Conservation (phyloP, 2,797 vertebrate species). For the Spinus pinus region DNA sequence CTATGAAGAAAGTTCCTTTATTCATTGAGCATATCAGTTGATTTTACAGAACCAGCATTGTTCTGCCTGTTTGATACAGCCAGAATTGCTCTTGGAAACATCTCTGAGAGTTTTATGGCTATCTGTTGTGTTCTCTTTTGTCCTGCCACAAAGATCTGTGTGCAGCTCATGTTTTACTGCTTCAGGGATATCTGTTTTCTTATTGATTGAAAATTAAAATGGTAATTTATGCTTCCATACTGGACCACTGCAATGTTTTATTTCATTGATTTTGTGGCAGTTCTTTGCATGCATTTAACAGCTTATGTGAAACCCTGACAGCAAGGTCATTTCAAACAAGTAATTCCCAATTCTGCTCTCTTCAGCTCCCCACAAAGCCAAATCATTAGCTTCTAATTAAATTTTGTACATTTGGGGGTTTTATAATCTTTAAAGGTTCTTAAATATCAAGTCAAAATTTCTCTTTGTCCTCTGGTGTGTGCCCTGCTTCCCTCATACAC, state of each 20-base stretch:
- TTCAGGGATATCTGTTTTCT: conserved; percentile 1
- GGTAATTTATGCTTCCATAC: conserved; percentile 46
- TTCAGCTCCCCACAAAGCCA: neutral
- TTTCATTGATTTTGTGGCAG: conserved; percentile 53
- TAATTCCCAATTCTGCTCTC: neutral
- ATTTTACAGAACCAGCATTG: neutral
- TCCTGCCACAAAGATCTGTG: neutral
- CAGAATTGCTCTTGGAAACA: neutral
- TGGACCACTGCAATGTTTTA: conserved; percentile 16
- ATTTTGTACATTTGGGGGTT: neutral
- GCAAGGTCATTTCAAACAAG: conserved; percentile 50
- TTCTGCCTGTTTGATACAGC: neutral
- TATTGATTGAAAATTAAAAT: conserved; percentile 58
- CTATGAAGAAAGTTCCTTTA: neutral
- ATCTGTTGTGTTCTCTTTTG: neutral
- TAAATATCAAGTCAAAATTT: conserved; percentile 6
- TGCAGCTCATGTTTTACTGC: conserved; percentile 46
- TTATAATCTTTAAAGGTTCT: conserved; percentile 18
- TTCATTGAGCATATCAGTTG: neutral
- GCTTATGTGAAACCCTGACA: conserved; percentile 6
- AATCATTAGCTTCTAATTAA: conserved; percentile 21
- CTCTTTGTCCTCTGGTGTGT: neutral
- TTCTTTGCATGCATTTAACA: conserved; percentile 24
- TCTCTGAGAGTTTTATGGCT: neutral
- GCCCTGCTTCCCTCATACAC: neutral